Base-by-base conservation (phyloP, 2,888 invertebrate species). In the Phorcus lineatus region DNA sequence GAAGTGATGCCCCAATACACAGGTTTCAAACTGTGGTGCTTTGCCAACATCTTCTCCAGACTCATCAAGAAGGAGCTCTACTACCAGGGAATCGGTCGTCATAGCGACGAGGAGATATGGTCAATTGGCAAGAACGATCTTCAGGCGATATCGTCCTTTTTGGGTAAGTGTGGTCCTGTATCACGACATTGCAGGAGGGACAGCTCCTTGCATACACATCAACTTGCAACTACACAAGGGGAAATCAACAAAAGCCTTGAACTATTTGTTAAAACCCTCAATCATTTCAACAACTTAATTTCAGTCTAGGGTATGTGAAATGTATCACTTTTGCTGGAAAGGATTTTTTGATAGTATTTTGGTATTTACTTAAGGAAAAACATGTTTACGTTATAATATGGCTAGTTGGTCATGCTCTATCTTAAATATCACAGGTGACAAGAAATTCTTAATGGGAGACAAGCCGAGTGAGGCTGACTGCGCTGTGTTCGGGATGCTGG, bases 1-100 rank as follows among this genome's bases (percentile, higher is more conserved):
- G 22, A 78, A 11, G 86, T 88, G 7, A 86, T 90, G 78, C 88
- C 89, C 7, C 36, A 54, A n/a, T 89, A 88, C 81, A 80, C 66
- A 1, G 83, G 84, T 19, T 62, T 89, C 9, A 87, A 88, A 79
- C 85, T 89, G 22, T 89, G 88, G 86, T 31, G 88, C 28, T 24
- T 88, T n/a, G 86, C 86, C 31, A 81, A 87, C 77, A 82, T 80
- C 22, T 80, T 91, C 28, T 80, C 85, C 9, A 75, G 86, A 54
- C 82, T 87, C 7, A 84, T 91, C 62, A 80, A 82, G 36, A 83
- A 86, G 75, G 87, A 91, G 80, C 87, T 90, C 66, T 90, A 90
- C 89, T 89, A 90, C 16, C 93, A 93, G 74, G 93, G 93, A 19
- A 92, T 93, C 28, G 93, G 93, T 6, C 86, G 92, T 6, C 92